Evolutionary conservation across 2,888 invertebrate species (phyloP).

Genomic region (Pecten maximus): DNA sequence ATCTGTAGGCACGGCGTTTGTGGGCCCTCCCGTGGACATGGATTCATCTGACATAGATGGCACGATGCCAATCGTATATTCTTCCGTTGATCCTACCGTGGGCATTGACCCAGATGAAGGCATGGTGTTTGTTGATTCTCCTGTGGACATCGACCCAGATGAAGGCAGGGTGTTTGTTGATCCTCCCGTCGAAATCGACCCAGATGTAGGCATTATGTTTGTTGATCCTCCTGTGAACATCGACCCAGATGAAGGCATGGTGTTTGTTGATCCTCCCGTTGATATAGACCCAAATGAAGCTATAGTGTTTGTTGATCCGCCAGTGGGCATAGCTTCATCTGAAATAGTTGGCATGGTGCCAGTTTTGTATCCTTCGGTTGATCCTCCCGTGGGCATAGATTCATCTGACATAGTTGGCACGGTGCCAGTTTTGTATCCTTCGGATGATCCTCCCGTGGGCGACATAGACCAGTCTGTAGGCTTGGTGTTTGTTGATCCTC

Average conservation of each 20-base stretch:
- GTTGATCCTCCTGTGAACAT: background rate
- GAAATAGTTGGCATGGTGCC: background rate
- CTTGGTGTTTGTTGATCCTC: background rate
- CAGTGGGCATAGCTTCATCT: background rate
- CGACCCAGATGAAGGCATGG: background rate
- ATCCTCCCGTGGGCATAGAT: background rate
- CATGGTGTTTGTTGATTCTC: background rate
- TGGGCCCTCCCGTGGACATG: too few relatives aligned
- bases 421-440: background rate
- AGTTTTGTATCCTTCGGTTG: background rate
- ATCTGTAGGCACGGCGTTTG: too few relatives aligned
- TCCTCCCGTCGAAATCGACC: too few relatives aligned
- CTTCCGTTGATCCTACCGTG: background rate
- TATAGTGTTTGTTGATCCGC: background rate
- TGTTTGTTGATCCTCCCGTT: background rate
- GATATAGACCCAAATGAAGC: background rate
- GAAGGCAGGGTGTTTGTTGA: too few relatives aligned
- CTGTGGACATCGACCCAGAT: background rate
- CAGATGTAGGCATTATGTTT: background rate
- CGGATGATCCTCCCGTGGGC: background rate
- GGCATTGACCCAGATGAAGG: background rate
- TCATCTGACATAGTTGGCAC: too few relatives aligned
- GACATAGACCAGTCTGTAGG: background rate
- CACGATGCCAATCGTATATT: too few relatives aligned
- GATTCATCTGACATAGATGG: background rate